Base-by-base conservation (phyloP, 2,797 vertebrate species). In the Eremophila alpestris region DNA sequence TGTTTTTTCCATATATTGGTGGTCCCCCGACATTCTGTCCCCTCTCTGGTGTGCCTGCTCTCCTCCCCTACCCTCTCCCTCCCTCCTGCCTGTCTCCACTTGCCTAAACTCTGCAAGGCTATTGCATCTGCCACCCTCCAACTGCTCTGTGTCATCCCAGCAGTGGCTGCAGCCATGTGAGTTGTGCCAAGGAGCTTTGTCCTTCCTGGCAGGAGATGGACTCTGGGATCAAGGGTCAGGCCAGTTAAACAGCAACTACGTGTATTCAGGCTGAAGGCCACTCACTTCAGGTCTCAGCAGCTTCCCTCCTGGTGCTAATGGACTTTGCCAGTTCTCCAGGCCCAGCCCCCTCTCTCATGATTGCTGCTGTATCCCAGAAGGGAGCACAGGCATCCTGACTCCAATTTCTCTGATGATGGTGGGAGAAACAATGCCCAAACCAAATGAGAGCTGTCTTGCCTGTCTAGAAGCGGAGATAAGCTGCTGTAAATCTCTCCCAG, bases 1-100 rank as follows among this genome's bases (percentile, higher is more conserved):
- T 94, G 93, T 71, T 55, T 97, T 85, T 92, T 82, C 62, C n/a
- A 26, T 85, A 32, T 83, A 49, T 45, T 10, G 34, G 27, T 1
- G 1, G 13, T 91, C 73, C 55, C 36, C 41, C 36, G 79, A 46
- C 55, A 41, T 34, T 65, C 41, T n/a, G 49, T 90, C 19, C 19
- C 30, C 29, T 3, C 30, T 40, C 63, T 1, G 0, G 6, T 38
- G 23, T 73, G 45, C 34, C 59, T 3, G 1, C 12, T 82, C 24
- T 83, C 18, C 22, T 74, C 14, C 11, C 19, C 29, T 21, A 20
- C 10, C 8, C 6, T n/a, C 32, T 82, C 12, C 15, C n/a, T 63
- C 6, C 14, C 5, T 46, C 3, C 4, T 81, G 30, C 16, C n/a
- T 63, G 10, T 17, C 17, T 75, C 27, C 46, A 18, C 16, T 5